These are phyloP conservation scores for Artibeus lituratus DNA, from an alignment of 2,797 vertebrate species.

Conservation along the genomic window DNA sequence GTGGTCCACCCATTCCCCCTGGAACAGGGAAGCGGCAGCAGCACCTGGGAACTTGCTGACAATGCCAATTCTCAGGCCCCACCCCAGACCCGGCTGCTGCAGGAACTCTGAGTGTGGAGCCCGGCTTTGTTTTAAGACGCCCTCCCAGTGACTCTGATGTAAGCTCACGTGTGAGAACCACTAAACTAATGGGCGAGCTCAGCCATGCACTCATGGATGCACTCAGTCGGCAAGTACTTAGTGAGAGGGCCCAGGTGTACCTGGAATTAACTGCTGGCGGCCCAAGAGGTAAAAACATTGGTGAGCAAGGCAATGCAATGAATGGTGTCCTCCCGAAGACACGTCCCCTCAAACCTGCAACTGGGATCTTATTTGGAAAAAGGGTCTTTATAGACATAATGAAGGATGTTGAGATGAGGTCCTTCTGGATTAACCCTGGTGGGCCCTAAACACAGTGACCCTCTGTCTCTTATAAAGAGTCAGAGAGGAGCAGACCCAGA, in stretches of 20 bases:
- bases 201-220: background rate
- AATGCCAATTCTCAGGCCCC: background rate
- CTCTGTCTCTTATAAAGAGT: background rate
- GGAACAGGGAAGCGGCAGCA: no score
- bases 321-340: background rate
- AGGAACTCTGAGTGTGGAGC: background rate
- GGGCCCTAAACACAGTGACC: background rate
- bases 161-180: background rate
- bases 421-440: background rate
- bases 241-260: background rate
- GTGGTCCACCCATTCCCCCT: accelerated
- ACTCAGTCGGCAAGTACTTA: background rate
- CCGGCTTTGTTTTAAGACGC: background rate
- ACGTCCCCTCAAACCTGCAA: background rate
- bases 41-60: accelerated
- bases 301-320: background rate
- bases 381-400: background rate
- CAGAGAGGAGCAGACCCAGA: background rate
- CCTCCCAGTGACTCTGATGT: background rate
- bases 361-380: background rate
- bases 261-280: background rate
- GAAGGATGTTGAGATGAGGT: background rate
- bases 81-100: background rate
- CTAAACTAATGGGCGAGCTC: background rate
- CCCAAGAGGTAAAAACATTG: background rate